Conservation (phyloP, 2,888 invertebrate genomes). For the Liopterus haemorrhoidalis region DNA sequence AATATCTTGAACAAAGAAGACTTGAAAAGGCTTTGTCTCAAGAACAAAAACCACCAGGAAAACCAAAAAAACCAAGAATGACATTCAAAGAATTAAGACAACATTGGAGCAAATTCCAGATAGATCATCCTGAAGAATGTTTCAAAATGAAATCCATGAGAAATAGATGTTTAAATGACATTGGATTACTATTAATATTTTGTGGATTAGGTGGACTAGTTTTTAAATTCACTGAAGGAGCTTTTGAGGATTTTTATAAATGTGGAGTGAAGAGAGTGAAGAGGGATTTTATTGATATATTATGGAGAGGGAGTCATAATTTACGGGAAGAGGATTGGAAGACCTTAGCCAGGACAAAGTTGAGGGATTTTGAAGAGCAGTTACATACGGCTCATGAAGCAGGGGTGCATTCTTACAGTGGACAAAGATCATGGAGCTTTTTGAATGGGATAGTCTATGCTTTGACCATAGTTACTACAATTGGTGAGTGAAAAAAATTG, state of each 20-base stretch:
- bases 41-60: conserved; percentile 37
- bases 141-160: conserved; percentile 51
- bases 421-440: conserved; percentile 81
- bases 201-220: conserved; percentile 75
- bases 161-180: conserved; percentile 62
- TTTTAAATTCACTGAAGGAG: conserved; percentile 77
- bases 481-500: conserved; percentile 59
- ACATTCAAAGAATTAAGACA: conserved; percentile 45
- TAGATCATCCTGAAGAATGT: conserved; percentile 54
- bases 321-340: conserved; percentile 87
- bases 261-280: conserved; percentile 82
- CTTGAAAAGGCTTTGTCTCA: conserved; percentile 15
- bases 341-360: conserved; percentile 69
- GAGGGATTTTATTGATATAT: conserved; percentile 74
- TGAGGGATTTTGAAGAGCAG: conserved; percentile 81
- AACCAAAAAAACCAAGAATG: conserved; percentile 40
- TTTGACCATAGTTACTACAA: conserved; percentile 79
- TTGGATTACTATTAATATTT: conserved; percentile 63
- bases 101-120: conserved; percentile 56
- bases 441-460: conserved; percentile 82
- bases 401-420: conserved; percentile 77
- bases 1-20: conserved; percentile 33
- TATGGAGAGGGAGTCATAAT: conserved; percentile 77
- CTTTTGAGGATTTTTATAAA: conserved; percentile 80
- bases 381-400: conserved; percentile 77